Percentiles rank a stretch among this genome's conserved stretches.
Evolutionary conservation across 2,113 vertebrate genomes (phyloP).

Genomic region (Saimiri boliviensis): DNA sequence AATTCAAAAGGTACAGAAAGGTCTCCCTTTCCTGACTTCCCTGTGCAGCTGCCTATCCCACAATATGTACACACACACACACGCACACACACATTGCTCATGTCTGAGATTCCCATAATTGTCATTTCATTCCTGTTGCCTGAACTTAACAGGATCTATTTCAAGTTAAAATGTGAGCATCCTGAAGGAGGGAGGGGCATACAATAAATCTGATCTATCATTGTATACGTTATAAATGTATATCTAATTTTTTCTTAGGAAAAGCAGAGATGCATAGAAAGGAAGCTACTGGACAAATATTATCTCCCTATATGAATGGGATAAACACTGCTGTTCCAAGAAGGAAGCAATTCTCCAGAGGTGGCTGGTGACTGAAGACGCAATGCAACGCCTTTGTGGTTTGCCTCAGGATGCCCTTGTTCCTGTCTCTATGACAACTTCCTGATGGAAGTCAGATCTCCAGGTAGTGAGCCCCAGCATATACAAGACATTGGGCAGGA

Average conservation of each 20-base stretch:
- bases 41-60: neutral
- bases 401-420: neutral
- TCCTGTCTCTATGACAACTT: neutral
- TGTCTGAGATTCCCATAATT: neutral
- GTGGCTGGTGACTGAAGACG: neutral
- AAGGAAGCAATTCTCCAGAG: neutral
- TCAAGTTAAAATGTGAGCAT: neutral
- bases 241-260: neutral
- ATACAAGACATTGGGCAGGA: neutral
- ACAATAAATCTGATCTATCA: neutral
- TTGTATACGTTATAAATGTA: neutral
- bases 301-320: neutral
- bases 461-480: neutral
- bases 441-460: neutral
- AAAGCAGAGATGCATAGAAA: neutral
- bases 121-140: neutral
- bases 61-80: neutral
- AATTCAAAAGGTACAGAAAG: neutral
- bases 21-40: neutral
- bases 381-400: neutral
- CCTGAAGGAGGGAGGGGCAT: neutral
- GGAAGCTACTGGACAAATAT: neutral
- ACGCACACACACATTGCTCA: neutral
- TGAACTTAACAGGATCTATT: neutral
- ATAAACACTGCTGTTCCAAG: neutral